A percentile compares a stretch with the other conserved stretches of the same genome.
Evolutionary conservation across 2,113 vertebrate species (phyloP).

Genomic region (Thryonomys swinderianus): DNA sequence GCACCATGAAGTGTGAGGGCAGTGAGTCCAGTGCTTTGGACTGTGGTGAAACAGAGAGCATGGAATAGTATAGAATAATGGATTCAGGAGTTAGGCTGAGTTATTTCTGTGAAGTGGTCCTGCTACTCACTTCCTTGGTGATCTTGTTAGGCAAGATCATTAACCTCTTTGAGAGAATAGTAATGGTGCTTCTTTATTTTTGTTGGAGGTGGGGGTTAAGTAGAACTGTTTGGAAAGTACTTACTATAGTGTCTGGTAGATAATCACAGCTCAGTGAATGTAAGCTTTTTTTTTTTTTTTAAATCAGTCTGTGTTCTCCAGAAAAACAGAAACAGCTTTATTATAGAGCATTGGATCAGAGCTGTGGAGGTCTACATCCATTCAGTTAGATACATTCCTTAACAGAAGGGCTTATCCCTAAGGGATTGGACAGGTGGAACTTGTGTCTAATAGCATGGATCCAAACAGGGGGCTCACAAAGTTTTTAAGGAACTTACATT

Average conservation of each 20-base stretch:
- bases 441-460: not conserved
- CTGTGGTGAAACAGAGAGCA: not conserved
- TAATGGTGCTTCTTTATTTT: not conserved
- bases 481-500: not conserved
- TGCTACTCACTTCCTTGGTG: not conserved
- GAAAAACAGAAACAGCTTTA: not conserved
- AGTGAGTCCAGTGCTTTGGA: not conserved
- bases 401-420: not conserved
- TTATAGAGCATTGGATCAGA: not conserved
- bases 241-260: too few species aligned
- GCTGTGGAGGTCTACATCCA: not conserved
- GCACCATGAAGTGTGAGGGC: not conserved
- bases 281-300: not conserved
- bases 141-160: not conserved
- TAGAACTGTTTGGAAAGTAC: not conserved
- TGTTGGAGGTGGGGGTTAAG: not conserved
- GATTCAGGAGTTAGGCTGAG: not conserved
- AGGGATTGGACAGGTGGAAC: not conserved
- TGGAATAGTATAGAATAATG: fast-evolving
- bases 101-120: not conserved
- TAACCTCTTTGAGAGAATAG: not conserved
- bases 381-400: not conserved
- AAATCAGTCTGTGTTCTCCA: not conserved
- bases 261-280: not conserved
- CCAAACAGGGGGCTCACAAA: not conserved